Percentiles rank a stretch among this genome's conserved stretches.
phyloP scores from a whole-genome alignment of 2,113 vertebrate genomes.

The Pelmatolapia mariae region DNA sequence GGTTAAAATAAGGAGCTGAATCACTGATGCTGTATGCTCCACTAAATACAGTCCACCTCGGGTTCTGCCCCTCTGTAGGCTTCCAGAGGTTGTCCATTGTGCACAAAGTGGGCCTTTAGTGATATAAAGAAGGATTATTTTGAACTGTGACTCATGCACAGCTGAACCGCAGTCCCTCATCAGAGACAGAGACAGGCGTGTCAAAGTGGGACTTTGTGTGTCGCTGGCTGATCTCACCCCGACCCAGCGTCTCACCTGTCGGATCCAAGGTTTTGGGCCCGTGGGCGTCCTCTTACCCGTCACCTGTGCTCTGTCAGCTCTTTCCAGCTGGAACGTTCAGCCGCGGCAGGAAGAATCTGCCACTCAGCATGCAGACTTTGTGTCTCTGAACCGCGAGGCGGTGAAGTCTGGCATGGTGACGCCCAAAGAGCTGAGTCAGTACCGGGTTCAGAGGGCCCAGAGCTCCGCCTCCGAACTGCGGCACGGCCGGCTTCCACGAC shows the following conservation, averaged over 20 bases:
- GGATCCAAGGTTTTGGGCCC: background rate
- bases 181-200: background rate
- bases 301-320: slow-evolving; percentile 50
- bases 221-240: background rate
- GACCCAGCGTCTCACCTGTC: background rate
- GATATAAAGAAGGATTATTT: background rate
- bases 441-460: slow-evolving; percentile 65
- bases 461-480: slow-evolving; percentile 31
- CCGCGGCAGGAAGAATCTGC: background rate
- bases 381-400: slow-evolving; percentile 75
- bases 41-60: too few relatives aligned
- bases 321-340: slow-evolving; percentile 76
- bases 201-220: background rate
- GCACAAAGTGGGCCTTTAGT: background rate
- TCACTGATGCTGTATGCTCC: background rate
- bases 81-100: background rate
- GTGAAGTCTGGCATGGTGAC: slow-evolving; percentile 76
- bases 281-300: background rate
- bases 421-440: slow-evolving; percentile 70
- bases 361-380: slow-evolving; percentile 57
- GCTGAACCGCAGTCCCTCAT: background rate
- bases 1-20: background rate
- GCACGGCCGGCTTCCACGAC: background rate
- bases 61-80: background rate
- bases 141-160: background rate